phyloP scores from a whole-genome alignment of 2,797 vertebrate species.

The Chlorospingus flavigularis region DNA sequence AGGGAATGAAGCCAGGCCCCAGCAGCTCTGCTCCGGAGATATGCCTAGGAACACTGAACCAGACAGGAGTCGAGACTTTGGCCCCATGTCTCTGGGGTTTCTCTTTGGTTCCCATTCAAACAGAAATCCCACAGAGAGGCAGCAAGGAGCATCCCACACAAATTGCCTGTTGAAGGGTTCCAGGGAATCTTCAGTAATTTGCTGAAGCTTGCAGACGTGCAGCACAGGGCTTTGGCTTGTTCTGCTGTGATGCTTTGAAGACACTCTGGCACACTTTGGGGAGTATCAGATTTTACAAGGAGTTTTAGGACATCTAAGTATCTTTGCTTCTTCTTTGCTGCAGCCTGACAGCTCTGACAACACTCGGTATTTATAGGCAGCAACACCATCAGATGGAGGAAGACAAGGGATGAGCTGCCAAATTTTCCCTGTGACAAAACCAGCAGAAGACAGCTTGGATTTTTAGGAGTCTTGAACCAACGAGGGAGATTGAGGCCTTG shows the following conservation, averaged over 20 bases:
- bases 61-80: background rate
- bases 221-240: background rate
- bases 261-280: background rate
- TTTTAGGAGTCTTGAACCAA: background rate
- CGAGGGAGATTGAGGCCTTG: background rate
- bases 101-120: background rate
- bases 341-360: background rate
- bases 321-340: slow-evolving; percentile 26
- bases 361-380: background rate
- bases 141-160: background rate
- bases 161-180: background rate
- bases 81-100: background rate
- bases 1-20: background rate
- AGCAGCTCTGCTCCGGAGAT: background rate
- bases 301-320: background rate
- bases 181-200: background rate
- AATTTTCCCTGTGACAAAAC: background rate
- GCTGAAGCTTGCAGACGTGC: background rate
- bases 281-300: background rate
- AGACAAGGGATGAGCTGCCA: background rate
- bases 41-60: background rate
- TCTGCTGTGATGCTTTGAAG: background rate
- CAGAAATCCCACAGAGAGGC: background rate
- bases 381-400: background rate
- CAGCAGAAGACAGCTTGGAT: background rate